These are phyloP conservation scores for Lycocorax pyrrhopterus DNA, from an alignment of 2,113 vertebrate species.

Conservation along the genomic window DNA sequence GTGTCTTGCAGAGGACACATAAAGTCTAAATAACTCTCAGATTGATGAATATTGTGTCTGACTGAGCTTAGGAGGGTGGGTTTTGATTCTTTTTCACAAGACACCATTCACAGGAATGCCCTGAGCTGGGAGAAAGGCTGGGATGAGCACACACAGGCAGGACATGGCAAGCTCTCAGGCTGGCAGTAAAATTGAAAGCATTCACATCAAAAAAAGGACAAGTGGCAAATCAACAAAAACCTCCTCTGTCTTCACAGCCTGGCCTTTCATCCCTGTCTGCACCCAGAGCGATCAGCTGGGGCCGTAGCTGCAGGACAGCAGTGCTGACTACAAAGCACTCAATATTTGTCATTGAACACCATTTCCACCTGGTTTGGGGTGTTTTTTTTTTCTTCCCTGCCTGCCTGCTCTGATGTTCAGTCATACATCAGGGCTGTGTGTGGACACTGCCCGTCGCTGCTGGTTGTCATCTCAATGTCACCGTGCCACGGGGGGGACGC, in stretches of 20 bases:
- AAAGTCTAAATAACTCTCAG: slow-evolving; percentile 50
- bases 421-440: fast-evolving
- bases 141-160: not conserved
- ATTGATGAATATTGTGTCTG: slow-evolving; percentile 11
- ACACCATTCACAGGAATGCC: not conserved
- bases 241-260: not conserved
- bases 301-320: not conserved
- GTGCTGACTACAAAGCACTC: not conserved
- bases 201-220: not conserved
- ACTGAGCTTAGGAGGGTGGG: not conserved
- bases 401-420: not conserved
- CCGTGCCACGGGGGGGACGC: not conserved
- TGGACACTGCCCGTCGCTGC: not conserved
- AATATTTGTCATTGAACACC: fast-evolving
- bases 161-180: not conserved
- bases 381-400: not conserved
- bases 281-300: not conserved
- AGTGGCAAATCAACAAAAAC: not conserved
- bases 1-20: slow-evolving; percentile 16
- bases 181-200: not conserved
- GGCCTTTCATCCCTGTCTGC: not conserved
- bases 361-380: fast-evolving
- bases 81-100: not conserved
- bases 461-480: not conserved
- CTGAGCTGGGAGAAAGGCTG: not conserved